A percentile compares a stretch with the other conserved stretches of the same genome.
Evolutionary conservation across 2,888 invertebrate species (phyloP).

Genomic region (Abscondita cerata): DNA sequence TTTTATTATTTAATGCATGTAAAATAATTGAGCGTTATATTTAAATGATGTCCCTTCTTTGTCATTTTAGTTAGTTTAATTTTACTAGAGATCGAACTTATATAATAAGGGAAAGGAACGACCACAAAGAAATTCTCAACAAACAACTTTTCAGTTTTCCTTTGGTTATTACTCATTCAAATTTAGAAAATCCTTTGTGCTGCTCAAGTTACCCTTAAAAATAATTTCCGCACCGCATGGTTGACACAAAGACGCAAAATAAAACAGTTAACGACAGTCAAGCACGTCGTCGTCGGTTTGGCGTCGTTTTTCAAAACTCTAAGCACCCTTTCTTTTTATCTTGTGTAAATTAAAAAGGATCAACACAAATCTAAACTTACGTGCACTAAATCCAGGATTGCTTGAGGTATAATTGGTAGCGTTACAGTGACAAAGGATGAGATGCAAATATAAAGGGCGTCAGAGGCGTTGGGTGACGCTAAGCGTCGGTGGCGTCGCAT

Average conservation of each 20-base stretch:
- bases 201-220: slow-evolving; percentile 47
- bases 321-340: slow-evolving; percentile 12
- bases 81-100: neutral
- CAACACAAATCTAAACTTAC: slow-evolving; percentile 14
- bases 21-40: slow-evolving; percentile 55
- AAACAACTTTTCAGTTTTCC: slow-evolving; percentile 44
- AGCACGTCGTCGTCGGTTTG: slow-evolving; percentile 28
- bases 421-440: slow-evolving; percentile 47
- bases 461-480: slow-evolving; percentile 41
- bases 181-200: slow-evolving; percentile 47
- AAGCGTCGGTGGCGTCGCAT: slow-evolving; percentile 45
- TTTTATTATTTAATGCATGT: slow-evolving; percentile 42
- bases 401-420: slow-evolving; percentile 46
- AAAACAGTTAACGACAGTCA: slow-evolving; percentile 48
- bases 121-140: slow-evolving; percentile 40
- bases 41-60: slow-evolving; percentile 46
- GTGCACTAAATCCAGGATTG: slow-evolving; percentile 31
- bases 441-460: slow-evolving; percentile 46
- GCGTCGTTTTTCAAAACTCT: slow-evolving; percentile 13
- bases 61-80: slow-evolving; percentile 5
- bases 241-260: slow-evolving; percentile 50
- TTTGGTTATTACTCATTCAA: slow-evolving; percentile 46
- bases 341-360: slow-evolving; percentile 13
- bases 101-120: slow-evolving; percentile 17
- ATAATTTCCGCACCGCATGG: slow-evolving; percentile 50